These are phyloP conservation scores for Luperina testacea DNA, from an alignment of 2,888 invertebrate species.

Conservation along the genomic window DNA sequence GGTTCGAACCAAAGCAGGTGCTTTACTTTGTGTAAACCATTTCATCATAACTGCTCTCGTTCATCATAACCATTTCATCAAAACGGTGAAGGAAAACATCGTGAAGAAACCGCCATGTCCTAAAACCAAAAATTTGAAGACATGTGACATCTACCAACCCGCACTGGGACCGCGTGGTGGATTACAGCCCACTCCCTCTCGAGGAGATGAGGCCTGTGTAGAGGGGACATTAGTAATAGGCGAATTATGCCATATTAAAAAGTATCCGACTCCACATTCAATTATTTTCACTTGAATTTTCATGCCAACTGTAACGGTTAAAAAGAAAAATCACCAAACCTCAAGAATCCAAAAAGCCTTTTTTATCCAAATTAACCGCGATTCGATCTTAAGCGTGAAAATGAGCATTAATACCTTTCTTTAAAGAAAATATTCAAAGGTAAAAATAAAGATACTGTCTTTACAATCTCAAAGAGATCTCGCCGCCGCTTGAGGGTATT, in stretches of 20 bases:
- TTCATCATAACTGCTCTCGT: too few relatives aligned
- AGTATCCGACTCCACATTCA: constrained; percentile 6
- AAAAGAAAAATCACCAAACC: constrained; percentile 30
- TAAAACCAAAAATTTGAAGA: too few relatives aligned
- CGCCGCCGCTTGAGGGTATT: constrained; percentile 51
- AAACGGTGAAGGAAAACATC: too few relatives aligned
- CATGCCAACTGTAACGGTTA: constrained; percentile 14
- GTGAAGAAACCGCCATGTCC: too few relatives aligned
- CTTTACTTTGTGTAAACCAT: too few relatives aligned
- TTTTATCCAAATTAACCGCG: constrained; percentile 46
- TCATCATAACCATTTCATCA: too few relatives aligned
- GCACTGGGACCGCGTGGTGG: too few relatives aligned
- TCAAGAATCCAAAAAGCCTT: constrained; percentile 14
- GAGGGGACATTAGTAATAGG: too few relatives aligned
- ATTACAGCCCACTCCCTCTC: too few relatives aligned
- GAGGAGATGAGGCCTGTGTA: too few relatives aligned
- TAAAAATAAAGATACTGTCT: constrained; percentile 35
- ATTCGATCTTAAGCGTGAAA: constrained; percentile 47
- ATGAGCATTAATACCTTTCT: constrained; percentile 45
- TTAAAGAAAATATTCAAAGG: constrained; percentile 50
- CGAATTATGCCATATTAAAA: not conserved
- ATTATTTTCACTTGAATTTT: constrained; percentile 10
- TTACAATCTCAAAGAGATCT: constrained; percentile 50
- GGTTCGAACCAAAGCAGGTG: too few relatives aligned
- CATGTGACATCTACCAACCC: too few relatives aligned